Evolutionary conservation across 2,113 vertebrate genomes (phyloP), one percentile per base, ranked within the genome.

Genomic region (Pseudorectes ferrugineus): DNA sequence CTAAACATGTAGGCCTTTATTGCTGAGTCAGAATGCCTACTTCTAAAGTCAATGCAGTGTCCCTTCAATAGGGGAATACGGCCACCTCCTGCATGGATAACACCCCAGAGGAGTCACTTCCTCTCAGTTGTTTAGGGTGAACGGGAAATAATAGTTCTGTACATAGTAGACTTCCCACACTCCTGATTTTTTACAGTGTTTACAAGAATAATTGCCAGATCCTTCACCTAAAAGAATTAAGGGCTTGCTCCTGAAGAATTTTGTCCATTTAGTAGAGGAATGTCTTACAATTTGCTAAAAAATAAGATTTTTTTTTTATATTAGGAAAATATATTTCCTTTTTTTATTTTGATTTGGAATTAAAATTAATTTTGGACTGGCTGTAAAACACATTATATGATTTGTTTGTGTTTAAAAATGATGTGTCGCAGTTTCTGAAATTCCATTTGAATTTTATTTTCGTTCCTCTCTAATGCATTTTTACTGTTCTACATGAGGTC

Each of bases 11-110:
- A 31, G 29, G 20, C 8, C 9, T 58, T 58, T 45, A 66, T 7
- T 46, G n/a, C 28, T 52, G 43, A 59, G 21, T 71, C 49, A 83
- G n/a, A 25, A 31, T 45, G 14, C 3, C 14, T n/a, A 12, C 4
- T 51, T 63, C 48, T 51, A 36, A 58, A 79, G 52, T 18, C 29
- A 29, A 29, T 6, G 29, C 22, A 57, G 6, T 22, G 9, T 14
- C 28, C 12, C 45, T 65, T 72, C 58, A 16, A 0, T 4, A 17
- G 9, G 13, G 17, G 6, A 65, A n/a, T 9, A 21, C 0, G 0
- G 20, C 8, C 26, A 35, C 18, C 42, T 63, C 11, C 66, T 63
- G 48, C 57, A 38, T 51, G 38, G 38, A 71, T 88, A 38, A 35
- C 16, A 38, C 12, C 46, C 26, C 35, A 31, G 19, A 65, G 11